Evolutionary conservation across 23 tunicate genomes (phyloP).

Genomic region (Styela plicata): DNA sequence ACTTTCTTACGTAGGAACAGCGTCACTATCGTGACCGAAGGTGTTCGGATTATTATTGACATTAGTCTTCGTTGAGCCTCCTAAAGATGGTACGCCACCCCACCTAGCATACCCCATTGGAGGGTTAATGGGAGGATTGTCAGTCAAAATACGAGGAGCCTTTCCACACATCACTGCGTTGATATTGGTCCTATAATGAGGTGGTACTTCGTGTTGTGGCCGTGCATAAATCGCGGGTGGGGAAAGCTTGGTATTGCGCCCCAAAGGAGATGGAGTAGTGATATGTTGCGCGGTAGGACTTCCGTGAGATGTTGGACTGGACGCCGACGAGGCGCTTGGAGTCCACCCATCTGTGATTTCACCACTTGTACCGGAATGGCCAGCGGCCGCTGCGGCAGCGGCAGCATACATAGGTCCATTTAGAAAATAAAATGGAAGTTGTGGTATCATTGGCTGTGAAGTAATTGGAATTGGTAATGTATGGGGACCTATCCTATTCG

Average conservation of each 20-base stretch:
- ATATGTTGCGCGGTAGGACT: not conserved
- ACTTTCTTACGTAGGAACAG: constrained; percentile 14
- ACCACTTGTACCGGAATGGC: not conserved
- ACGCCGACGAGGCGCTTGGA: not conserved
- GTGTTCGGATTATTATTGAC: not conserved
- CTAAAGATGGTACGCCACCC: not conserved
- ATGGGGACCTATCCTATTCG: not conserved
- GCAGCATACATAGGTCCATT: constrained; percentile 26
- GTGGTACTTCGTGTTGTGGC: not conserved
- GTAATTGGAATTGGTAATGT: not conserved
- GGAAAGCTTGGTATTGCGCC: not conserved
- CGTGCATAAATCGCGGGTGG: not conserved
- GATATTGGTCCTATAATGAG: constrained; percentile 18
- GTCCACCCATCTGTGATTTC: constrained; percentile 15
- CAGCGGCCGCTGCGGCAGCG: constrained; percentile 2
- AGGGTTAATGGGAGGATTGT: not conserved
- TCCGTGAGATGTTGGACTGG: constrained; percentile 17
- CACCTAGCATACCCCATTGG: constrained; percentile 11
- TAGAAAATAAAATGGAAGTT: constrained; percentile 25
- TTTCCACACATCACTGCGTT: constrained; percentile 28
- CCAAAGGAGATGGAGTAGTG: not conserved
- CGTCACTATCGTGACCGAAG: constrained; percentile 24
- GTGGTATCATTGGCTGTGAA: constrained; percentile 28
- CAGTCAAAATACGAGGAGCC: constrained; percentile 1
- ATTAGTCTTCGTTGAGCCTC: not conserved